Evolutionary conservation across 2,113 vertebrate species (phyloP).

Genomic region (Centropristis striata): DNA sequence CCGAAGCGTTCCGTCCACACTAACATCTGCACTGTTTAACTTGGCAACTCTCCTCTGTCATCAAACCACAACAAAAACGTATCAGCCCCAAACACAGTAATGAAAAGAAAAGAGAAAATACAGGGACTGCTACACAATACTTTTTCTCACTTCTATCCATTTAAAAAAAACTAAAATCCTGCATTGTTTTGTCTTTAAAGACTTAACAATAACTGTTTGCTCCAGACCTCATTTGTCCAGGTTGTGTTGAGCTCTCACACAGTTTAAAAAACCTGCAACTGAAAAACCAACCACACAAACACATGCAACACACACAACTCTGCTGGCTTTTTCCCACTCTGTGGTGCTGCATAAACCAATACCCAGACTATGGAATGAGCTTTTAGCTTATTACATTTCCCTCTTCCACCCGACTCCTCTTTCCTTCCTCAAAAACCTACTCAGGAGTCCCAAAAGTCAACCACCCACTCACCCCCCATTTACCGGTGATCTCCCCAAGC

Average conservation of each 20-base stretch:
- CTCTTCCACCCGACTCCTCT: conserved; percentile 23
- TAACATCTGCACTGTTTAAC: too few species aligned
- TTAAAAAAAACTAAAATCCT: too few species aligned
- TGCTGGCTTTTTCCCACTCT: neutral
- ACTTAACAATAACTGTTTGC: neutral
- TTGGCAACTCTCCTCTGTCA: too few species aligned
- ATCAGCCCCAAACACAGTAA: too few species aligned
- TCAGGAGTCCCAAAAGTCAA: conserved; percentile 53
- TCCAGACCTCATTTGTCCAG: neutral
- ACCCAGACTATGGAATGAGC: neutral
- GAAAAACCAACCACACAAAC: neutral
- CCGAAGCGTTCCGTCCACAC: too few species aligned
- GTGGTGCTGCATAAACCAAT: conserved; percentile 17
- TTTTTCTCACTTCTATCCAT: too few species aligned
- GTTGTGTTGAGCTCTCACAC: neutral
- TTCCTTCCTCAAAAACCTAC: conserved; percentile 39
- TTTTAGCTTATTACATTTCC: conserved; percentile 35
- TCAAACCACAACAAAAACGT: too few species aligned
- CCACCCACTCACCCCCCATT: conserved; percentile 68
- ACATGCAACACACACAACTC: neutral
- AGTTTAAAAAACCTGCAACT: neutral
- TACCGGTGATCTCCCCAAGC: conserved; percentile 58
- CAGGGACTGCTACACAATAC: too few species aligned
- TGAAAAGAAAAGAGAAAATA: too few species aligned
- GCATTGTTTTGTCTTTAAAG: neutral